Evolutionary conservation across 2,888 invertebrate genomes (phyloP), one percentile per base, ranked within the genome.

Genomic region (Stramonita haemastoma): DNA sequence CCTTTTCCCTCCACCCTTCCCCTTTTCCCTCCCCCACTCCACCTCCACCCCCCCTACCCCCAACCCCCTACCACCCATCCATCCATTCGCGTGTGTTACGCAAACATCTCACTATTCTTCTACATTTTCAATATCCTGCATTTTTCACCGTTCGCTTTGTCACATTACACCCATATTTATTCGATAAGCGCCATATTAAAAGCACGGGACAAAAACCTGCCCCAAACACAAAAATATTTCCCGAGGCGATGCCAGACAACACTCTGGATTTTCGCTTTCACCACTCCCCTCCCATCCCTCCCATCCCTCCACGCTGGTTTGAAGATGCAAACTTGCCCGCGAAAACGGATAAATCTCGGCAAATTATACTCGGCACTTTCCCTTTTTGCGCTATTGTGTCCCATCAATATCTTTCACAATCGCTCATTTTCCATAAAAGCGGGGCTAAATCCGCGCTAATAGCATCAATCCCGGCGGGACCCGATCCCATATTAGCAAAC

Each of bases 351-450:
- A 83, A 83, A 83, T 83, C 81, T 83, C 22, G n/a, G 36, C 46
- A 46, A 83, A 83, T 83, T 83, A 83, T 83, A 22, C 46, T 83
- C 46, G 22, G 81, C 26, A 26, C 81, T 46, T 83, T 46, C 46
- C 46, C 81, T 83, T 83, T 46, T 83, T 46, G 26, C 46, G 81
- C 29, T 83, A 83, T 86, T 66, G 60, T 66, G 57, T 34, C 32
- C 13, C 86, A 86, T 86, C 86, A 86, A 86, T 86, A 86, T 86
- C 86, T 86, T 60, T 66, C 86, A 86, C 86, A 86, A 84, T 84
- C 84, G 84, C 57, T 57, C 84, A 56, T 84, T 84, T 84, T 84
- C 84, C 56, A 84, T 84, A 60, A 86, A 86, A 86, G 86, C 60
- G 26, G 60, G n/a, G 29, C 86, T 15, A 66, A 86, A 60, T 86